Conservation (phyloP, 2,113 vertebrate species). For the Odocoileus virginianus region DNA sequence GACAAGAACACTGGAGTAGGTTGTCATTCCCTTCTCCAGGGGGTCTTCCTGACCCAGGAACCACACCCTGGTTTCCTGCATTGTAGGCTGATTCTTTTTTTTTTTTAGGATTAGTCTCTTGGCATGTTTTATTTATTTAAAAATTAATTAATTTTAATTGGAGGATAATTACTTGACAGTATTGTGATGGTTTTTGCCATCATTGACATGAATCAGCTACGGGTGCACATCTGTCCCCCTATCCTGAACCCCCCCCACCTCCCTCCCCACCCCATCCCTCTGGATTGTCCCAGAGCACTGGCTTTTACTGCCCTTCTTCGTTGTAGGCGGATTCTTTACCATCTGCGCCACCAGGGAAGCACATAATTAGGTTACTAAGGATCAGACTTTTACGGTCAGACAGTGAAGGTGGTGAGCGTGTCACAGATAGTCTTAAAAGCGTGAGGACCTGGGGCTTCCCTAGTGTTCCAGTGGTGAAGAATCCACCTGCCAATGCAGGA, state of each 20-base stretch:
- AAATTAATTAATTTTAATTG: background rate
- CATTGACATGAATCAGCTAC: background rate
- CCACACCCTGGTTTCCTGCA: background rate
- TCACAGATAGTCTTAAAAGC: background rate
- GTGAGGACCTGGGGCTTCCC: background rate
- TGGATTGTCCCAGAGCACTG: background rate
- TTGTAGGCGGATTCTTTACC: background rate
- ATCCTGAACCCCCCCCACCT: background rate
- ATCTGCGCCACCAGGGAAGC: background rate
- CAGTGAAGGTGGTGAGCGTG: background rate
- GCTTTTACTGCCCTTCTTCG: background rate
- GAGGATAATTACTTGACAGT: background rate
- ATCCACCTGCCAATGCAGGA: background rate
- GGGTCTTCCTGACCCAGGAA: background rate
- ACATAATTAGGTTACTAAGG: background rate
- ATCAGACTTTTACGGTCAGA: background rate
- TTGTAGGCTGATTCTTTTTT: background rate
- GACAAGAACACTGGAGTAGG: background rate
- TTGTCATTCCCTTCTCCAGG: background rate
- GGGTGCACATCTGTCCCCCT: background rate
- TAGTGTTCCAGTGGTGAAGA: background rate
- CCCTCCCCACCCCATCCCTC: background rate
- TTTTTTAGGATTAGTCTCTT: background rate
- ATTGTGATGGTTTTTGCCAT: background rate
- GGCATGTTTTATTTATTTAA: background rate